Conservation (phyloP, 2,888 invertebrate species). For the Andricus curvator region DNA sequence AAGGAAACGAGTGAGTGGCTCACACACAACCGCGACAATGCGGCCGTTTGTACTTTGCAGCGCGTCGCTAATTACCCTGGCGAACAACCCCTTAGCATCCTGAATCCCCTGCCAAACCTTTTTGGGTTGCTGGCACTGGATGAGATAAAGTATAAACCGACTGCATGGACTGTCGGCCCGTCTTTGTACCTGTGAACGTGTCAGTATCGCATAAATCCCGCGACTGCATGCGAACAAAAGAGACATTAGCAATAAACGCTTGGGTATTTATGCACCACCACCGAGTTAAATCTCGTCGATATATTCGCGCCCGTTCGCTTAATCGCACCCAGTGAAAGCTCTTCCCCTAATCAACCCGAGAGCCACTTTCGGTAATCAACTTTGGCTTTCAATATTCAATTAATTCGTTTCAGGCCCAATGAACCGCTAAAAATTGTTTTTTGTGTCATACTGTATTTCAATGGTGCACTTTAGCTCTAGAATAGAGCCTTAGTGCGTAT, state of each 20-base stretch:
- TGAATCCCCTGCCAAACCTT: conserved; percentile 45
- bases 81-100: conserved; percentile 50
- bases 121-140: conserved; percentile 43
- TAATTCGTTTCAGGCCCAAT: neutral
- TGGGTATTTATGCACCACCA: conserved; percentile 24
- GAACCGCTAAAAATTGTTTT: neutral
- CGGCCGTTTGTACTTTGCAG: conserved; percentile 67
- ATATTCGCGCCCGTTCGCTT: conserved; percentile 28
- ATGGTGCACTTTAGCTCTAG: neutral
- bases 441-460: neutral
- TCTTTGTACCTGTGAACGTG: conserved; percentile 51
- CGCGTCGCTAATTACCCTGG: conserved; percentile 68
- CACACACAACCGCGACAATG: conserved; percentile 53
- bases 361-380: conserved; percentile 29
- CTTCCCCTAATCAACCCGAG: conserved; percentile 27
- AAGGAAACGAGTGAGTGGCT: conserved; percentile 44
- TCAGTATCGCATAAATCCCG: conserved; percentile 42
- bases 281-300: conserved; percentile 34
- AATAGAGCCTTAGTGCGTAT: neutral
- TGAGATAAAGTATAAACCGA: conserved; percentile 45
- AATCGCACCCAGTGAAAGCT: conserved; percentile 13
- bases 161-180: conserved; percentile 42
- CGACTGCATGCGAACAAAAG: conserved; percentile 36
- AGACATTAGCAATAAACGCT: conserved; percentile 40
- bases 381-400: conserved; percentile 22